A percentile compares a stretch with the other conserved stretches of the same genome.
phyloP scores from a whole-genome alignment of 2,797 vertebrate genomes.

The Furcifer pardalis region DNA sequence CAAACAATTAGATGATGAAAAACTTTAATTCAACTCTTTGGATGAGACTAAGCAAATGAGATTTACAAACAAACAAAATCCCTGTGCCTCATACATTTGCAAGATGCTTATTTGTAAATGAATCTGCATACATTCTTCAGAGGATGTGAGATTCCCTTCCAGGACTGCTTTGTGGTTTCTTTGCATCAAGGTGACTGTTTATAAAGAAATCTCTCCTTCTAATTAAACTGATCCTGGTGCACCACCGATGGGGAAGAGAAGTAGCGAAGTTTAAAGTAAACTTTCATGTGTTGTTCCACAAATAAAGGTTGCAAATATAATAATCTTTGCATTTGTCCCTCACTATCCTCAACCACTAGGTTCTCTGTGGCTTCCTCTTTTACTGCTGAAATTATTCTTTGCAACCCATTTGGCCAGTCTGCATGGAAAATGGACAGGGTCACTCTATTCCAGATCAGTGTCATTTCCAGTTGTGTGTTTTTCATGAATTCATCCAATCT shows the following conservation, averaged over 20 bases:
- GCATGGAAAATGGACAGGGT: too few relatives aligned
- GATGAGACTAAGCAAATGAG: conserved; percentile 31
- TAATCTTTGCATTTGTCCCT: conserved; percentile 40
- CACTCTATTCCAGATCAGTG: too few relatives aligned
- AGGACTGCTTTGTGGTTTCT: not conserved
- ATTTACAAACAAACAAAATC: conserved; percentile 42
- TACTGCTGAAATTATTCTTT: not conserved
- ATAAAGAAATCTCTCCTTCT: conserved; percentile 44
- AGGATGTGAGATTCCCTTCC: not conserved
- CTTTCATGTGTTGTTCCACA: conserved; percentile 29
- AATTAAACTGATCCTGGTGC: conserved; percentile 50
- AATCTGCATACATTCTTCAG: conserved; percentile 22
- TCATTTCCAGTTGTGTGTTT: too few relatives aligned
- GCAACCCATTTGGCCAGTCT: too few relatives aligned
- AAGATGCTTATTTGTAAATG: not conserved
- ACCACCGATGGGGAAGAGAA: conserved; percentile 38
- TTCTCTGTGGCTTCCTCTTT: not conserved
- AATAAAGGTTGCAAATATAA: conserved; percentile 31
- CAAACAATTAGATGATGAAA: conserved; percentile 48
- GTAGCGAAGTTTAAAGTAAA: conserved; percentile 54
- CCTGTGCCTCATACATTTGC: not conserved
- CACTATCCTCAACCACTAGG: too few relatives aligned
- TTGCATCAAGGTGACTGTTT: conserved; percentile 38
- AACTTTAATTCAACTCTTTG: conserved; percentile 49
- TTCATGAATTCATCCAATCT: too few relatives aligned